phyloP scores from a whole-genome alignment of 1,140 invertebrate species.

The Amphibalanus amphitrite region DNA sequence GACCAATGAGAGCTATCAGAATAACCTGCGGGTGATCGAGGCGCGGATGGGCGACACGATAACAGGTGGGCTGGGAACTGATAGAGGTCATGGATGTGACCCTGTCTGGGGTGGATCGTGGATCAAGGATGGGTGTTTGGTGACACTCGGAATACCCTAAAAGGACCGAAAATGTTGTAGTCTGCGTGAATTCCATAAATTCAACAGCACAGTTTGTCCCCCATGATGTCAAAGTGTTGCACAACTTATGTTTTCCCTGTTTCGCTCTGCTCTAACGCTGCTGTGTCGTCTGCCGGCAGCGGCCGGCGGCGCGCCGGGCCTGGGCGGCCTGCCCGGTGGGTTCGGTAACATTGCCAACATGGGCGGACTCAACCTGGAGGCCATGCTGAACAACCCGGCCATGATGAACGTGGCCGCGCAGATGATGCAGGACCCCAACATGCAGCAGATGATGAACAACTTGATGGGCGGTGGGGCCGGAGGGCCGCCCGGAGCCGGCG shows the following conservation, averaged over 20 bases:
- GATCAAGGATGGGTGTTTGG: too few species aligned
- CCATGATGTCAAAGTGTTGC: too few species aligned
- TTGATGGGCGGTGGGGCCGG: slow-evolving; percentile 25
- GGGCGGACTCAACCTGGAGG: slow-evolving; percentile 34
- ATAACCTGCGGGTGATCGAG: slow-evolving; percentile 36
- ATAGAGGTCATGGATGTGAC: too few species aligned
- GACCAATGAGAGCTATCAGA: slow-evolving; percentile 73
- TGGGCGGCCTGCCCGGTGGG: slow-evolving; percentile 16
- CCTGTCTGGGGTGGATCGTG: too few species aligned
- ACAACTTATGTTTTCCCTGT: too few species aligned
- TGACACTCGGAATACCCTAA: too few species aligned
- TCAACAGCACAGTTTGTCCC: too few species aligned
- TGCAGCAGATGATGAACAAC: slow-evolving; percentile 45
- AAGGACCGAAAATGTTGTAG: too few species aligned
- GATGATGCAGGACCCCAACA: slow-evolving; percentile 54
- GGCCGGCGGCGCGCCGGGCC: slow-evolving; percentile 20
- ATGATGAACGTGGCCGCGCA: slow-evolving; percentile 58
- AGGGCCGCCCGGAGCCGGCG: slow-evolving; percentile 14
- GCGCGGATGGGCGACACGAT: background rate
- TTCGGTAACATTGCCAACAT: background rate
- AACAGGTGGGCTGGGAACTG: background rate
- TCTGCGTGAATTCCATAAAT: too few species aligned
- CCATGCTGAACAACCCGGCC: slow-evolving; percentile 50
- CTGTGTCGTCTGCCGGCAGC: background rate
- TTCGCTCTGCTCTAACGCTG: background rate